Conservation (phyloP, 2,797 vertebrate genomes). For the Furcifer pardalis region DNA sequence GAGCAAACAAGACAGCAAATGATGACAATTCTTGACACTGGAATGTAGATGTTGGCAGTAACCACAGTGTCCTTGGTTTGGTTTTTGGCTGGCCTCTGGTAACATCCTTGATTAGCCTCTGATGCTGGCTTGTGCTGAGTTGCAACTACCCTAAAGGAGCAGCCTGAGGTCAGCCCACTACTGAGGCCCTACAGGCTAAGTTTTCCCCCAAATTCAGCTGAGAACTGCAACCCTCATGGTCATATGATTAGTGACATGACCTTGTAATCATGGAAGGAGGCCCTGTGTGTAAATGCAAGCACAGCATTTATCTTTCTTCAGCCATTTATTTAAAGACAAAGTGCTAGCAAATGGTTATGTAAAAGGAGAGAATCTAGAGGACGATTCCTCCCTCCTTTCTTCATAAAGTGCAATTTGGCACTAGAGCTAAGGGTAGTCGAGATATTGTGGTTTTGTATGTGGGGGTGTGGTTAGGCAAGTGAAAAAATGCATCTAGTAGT, state of each 20-base stretch:
- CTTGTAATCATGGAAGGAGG: not conserved
- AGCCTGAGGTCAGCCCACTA: conserved; percentile 39
- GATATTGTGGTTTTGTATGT: no score
- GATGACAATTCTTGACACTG: conserved; percentile 65
- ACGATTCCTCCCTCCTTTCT: not conserved
- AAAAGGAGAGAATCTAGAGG: not conserved
- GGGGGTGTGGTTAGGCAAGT: no score
- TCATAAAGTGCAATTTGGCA: no score
- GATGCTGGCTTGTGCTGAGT: conserved; percentile 56
- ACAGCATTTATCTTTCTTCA: not conserved
- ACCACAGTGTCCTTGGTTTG: conserved; percentile 55
- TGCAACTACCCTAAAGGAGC: conserved; percentile 51
- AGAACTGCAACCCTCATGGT: not conserved
- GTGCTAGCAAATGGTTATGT: not conserved
- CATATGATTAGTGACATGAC: not conserved
- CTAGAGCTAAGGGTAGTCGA: no score
- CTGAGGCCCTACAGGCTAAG: not conserved
- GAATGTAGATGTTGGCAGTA: conserved; percentile 70
- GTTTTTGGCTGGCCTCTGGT: conserved; percentile 62
- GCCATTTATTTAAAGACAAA: not conserved
- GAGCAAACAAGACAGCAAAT: conserved; percentile 63
- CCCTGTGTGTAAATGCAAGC: not conserved
- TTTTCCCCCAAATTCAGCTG: conserved; percentile 1
- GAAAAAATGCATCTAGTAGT: no score
- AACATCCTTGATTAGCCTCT: conserved; percentile 58